Conservation (phyloP, 2,797 vertebrate genomes). For the Lemur catta region DNA sequence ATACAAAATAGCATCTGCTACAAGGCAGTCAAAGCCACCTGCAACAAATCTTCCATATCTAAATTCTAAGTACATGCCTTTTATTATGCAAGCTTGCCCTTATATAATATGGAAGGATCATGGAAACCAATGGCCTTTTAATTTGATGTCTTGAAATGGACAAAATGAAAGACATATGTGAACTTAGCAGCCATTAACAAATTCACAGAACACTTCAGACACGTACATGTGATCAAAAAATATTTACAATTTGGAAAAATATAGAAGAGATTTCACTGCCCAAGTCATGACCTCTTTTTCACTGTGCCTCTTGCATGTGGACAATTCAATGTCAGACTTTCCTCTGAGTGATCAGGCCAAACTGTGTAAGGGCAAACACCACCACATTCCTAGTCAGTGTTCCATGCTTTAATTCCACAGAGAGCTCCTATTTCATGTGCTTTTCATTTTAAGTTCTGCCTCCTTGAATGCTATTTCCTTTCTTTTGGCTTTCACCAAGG, state of each 20-base stretch:
- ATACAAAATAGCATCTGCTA: conserved; percentile 63
- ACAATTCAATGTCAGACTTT: conserved; percentile 61
- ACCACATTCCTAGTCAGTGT: conserved; percentile 59
- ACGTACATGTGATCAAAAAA: background rate
- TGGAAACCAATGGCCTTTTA: conserved; percentile 64
- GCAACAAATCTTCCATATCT: conserved; percentile 65
- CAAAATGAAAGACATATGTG: conserved; percentile 73
- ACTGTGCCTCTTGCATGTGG: background rate
- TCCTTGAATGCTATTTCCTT: conserved; percentile 83
- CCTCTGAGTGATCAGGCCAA: conserved; percentile 60
- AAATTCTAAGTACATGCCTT: conserved; percentile 67
- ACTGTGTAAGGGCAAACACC: conserved; percentile 63
- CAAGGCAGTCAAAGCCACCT: conserved; percentile 59
- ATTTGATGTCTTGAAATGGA: conserved; percentile 63
- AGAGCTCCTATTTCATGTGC: conserved; percentile 81
- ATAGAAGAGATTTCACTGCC: background rate
- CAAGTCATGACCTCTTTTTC: background rate
- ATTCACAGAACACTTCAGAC: conserved; percentile 46
- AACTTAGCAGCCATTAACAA: conserved; percentile 18
- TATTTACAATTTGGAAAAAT: conserved; percentile 44
- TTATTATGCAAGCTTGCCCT: conserved; percentile 45
- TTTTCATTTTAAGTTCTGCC: conserved; percentile 84
- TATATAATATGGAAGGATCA: conserved; percentile 3
- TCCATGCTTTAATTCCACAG: conserved; percentile 78
- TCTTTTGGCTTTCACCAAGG: conserved; percentile 80